phyloP scores from a whole-genome alignment of 2,888 invertebrate species.

The Anagyrus pseudococci region DNA sequence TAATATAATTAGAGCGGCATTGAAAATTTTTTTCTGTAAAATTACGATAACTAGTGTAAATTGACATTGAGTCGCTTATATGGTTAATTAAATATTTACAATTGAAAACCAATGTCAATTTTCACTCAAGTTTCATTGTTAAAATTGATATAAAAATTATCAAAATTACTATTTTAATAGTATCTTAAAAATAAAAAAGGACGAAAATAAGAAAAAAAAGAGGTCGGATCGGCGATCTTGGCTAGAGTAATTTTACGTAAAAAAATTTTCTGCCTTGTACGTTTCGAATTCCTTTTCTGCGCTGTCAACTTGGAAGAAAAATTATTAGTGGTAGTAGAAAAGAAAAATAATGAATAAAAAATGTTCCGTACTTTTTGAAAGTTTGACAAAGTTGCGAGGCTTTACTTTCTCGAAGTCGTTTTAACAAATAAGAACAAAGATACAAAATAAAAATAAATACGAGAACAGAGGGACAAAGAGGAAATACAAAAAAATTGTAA shows the following conservation, averaged over 20 bases:
- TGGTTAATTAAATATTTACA: not conserved
- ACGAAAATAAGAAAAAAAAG: not conserved
- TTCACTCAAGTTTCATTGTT: too few species aligned
- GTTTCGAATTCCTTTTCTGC: conserved; percentile 34
- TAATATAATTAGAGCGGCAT: not conserved
- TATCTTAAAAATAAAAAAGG: not conserved
- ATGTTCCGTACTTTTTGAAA: conserved; percentile 12
- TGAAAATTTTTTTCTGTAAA: not conserved
- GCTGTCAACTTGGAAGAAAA: conserved; percentile 28
- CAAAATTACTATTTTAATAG: not conserved
- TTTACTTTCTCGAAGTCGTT: conserved; percentile 22
- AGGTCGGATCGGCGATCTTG: too few species aligned
- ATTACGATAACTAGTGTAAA: not conserved
- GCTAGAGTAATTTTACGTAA: not conserved
- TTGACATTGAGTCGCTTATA: not conserved
- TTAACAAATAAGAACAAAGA: conserved; percentile 21
- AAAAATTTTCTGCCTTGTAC: not conserved
- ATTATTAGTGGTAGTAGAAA: too few species aligned
- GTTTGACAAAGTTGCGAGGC: conserved; percentile 3
- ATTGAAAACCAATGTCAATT: not conserved
- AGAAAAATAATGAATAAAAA: conserved; percentile 1
- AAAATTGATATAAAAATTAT: not conserved
- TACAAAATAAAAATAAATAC: conserved; percentile 21
- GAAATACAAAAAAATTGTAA: conserved; percentile 34
- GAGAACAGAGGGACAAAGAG: too few species aligned